A percentile compares a stretch with the other conserved stretches of the same genome.
phyloP scores from a whole-genome alignment of 2,797 vertebrate species.

The Gymnoscopelus microlampas region DNA sequence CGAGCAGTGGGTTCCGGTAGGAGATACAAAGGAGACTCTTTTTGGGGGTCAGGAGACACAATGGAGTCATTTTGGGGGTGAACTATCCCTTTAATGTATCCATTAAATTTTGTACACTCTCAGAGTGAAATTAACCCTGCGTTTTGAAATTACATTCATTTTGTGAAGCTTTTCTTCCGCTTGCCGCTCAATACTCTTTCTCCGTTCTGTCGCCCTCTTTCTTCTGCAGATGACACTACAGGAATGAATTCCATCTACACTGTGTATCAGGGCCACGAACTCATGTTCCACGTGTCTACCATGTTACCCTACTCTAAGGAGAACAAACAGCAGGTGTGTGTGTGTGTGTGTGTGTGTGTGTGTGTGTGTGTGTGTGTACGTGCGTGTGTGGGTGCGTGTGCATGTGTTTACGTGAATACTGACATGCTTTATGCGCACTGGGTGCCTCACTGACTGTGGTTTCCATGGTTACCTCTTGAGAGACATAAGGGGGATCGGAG shows the following conservation, averaged over 20 bases:
- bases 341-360: not conserved
- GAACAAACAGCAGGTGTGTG: conserved; percentile 95
- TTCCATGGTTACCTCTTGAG: not conserved
- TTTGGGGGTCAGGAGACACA: too few relatives aligned
- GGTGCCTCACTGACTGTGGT: not conserved
- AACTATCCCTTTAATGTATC: too few relatives aligned
- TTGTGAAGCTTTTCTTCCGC: not conserved
- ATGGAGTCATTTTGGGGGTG: too few relatives aligned
- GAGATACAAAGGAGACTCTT: too few relatives aligned
- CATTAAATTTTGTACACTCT: too few relatives aligned
- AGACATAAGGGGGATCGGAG: not conserved
- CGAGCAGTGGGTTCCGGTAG: too few relatives aligned
- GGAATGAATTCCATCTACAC: conserved; percentile 96
- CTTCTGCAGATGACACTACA: conserved; percentile 92
- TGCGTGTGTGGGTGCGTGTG: not conserved
- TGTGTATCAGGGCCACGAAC: conserved; percentile 97
- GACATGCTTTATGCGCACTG: too few relatives aligned
- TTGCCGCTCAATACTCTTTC: not conserved
- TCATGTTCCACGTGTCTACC: conserved; percentile 99
- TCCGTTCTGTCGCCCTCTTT: conserved; percentile 5
- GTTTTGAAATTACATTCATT: not conserved
- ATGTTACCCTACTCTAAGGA: conserved; percentile 99
- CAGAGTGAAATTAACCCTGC: too few relatives aligned
- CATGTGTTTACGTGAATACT: too few relatives aligned
- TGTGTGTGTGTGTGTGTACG: conserved; percentile 13